Base-by-base conservation (phyloP, 1,140 invertebrate species). In the Apocrypta bakeri region DNA sequence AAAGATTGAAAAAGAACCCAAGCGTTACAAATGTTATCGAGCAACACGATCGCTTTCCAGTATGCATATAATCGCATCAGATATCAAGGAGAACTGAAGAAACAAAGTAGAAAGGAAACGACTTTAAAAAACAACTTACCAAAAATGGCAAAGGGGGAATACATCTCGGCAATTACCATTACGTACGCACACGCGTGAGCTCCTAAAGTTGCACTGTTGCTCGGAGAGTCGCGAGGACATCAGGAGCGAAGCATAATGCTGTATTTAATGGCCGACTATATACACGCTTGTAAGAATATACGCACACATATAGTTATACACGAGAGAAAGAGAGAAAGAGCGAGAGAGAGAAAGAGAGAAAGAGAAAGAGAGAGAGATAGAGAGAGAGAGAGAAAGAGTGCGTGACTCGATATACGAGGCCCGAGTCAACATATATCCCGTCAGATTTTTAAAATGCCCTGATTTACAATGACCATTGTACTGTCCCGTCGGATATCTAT, bases 401-500 rank as follows among this genome's bases (percentile, higher is more conserved):
- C 88, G 87, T 87, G 87, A 88, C 85, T 86, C 87, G 88, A 91
- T 91, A 89, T 91, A 90, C 90, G 89, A 89, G 87, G 85, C 31
- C 82, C 86, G 86, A 89, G 89, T 89, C 89, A 89, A 90, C 88
- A 90, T 90, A 90, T 90, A 90, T 91, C 88, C 87, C 86, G 87
- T 90, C 88, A 89, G 89, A 90, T 91, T 89, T 90, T 90, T 88
- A 87, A 90, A 91, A 91, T 91, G 88, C 88, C 83, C 87, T 91
- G 90, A 91, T 91, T 91, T 91, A 90, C 89, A 90, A 88, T 89
- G 87, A 89, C 87, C 87, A 90, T 91, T 91, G 90, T 91, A 86
- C 88, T 87, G 86, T 87, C 85, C 85, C 80, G 79, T 85, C 84
- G 90, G 85, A 85, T 90, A 91, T 90, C 85, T 90, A 90, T 90